Conservation (phyloP, 2,888 invertebrate species). For the Petrolisthes cinctipes region DNA sequence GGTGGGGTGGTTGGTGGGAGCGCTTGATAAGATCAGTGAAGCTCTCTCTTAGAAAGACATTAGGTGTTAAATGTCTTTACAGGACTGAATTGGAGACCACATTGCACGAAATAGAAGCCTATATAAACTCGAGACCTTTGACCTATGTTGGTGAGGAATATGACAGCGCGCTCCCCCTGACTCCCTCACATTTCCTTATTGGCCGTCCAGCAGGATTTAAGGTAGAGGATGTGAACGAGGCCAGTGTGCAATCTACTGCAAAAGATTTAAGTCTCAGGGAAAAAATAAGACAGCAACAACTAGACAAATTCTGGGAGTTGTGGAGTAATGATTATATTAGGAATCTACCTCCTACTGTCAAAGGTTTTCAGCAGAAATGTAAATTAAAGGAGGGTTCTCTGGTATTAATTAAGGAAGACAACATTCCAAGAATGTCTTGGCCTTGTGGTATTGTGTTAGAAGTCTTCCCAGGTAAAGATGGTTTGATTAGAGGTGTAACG, state of each 20-base stretch:
- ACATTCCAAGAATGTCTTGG: background rate
- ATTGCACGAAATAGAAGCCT: conserved; percentile 67
- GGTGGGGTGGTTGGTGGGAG: conserved; percentile 69
- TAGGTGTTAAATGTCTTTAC: conserved; percentile 68
- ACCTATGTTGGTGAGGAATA: conserved; percentile 66
- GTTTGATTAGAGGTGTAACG: conserved; percentile 22
- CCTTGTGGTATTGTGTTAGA: background rate
- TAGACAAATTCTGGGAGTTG: background rate
- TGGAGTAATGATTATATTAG: conserved; percentile 8
- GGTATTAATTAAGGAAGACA: conserved; percentile 6
- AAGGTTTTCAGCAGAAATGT: background rate
- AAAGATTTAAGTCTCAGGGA: conserved; percentile 3
- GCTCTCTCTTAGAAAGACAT: no score
- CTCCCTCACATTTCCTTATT: conserved; percentile 59
- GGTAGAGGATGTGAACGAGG: background rate
- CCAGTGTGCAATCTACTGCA: background rate
- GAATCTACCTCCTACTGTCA: conserved; percentile 7
- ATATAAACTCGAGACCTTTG: conserved; percentile 69
- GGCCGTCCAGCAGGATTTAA: conserved; percentile 15
- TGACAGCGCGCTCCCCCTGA: conserved; percentile 34
- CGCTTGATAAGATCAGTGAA: no score
- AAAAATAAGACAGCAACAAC: background rate
- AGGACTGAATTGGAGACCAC: conserved; percentile 67
- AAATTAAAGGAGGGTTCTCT: background rate
- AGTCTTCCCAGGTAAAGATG: conserved; percentile 28